phyloP scores from a whole-genome alignment of 2,113 vertebrate species.

The Polypterus senegalus region DNA sequence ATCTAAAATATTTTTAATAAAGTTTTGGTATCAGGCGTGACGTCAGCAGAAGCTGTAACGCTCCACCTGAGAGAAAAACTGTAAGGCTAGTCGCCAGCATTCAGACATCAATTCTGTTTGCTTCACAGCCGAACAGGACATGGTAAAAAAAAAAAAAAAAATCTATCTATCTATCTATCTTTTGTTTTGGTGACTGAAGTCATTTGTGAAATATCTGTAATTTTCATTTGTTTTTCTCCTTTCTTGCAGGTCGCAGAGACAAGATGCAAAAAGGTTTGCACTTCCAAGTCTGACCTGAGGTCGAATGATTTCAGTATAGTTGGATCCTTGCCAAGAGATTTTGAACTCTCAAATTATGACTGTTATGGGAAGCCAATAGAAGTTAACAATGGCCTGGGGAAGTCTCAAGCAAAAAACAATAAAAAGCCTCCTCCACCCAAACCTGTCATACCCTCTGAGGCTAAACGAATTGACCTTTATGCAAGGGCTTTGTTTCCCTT shows the following conservation, averaged over 20 bases:
- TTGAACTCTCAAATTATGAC: slow-evolving; percentile 96
- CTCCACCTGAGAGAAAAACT: no score
- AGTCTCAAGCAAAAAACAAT: slow-evolving; percentile 78
- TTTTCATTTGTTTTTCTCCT: slow-evolving; percentile 6
- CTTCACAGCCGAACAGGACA: no score
- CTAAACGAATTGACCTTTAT: slow-evolving; percentile 89
- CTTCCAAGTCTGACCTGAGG: slow-evolving; percentile 91
- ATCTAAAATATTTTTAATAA: no score
- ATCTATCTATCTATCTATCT: neutral
- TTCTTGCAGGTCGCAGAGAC: slow-evolving; percentile 78
- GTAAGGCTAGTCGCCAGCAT: no score
- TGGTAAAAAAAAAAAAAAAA: no score
- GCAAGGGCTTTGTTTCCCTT: slow-evolving; percentile 92
- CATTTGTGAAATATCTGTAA: no score
- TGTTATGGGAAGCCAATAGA: slow-evolving; percentile 95
- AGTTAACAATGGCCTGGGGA: slow-evolving; percentile 59
- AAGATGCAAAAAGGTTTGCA: slow-evolving; percentile 95
- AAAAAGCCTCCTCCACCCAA: slow-evolving; percentile 88
- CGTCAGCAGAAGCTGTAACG: no score
- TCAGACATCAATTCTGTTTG: no score
- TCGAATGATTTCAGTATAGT: slow-evolving; percentile 98
- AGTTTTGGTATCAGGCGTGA: no score
- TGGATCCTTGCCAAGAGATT: slow-evolving; percentile 93
- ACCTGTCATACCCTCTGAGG: slow-evolving; percentile 88
- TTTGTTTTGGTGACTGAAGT: slow-evolving; percentile 21